Base-by-base conservation (phyloP, 2,113 vertebrate species). In the Saccopteryx leptura region DNA sequence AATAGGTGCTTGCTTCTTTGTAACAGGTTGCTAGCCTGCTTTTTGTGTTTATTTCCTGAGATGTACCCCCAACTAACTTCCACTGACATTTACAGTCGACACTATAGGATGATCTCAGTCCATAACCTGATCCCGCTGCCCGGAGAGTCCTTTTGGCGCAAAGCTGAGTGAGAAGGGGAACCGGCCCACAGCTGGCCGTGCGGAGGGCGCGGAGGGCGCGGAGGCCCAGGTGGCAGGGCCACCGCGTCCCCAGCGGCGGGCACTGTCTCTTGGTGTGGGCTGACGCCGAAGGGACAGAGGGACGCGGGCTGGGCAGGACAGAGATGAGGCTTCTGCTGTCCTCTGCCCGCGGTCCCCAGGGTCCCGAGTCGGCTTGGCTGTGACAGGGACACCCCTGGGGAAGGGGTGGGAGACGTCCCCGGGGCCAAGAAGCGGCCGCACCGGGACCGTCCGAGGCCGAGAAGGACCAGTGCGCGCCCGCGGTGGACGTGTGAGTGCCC, bases 1-100 rank as follows among this genome's bases (percentile, higher is more conserved):
- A 26, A 10, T 2, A 5, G 1, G 1, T 5, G 23, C 56, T 75
- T 17, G 50, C n/a, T 54, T 4, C 48, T 80, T 54, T 1, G 0
- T 8, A 5, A 90, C 31, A 21, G 6, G 48, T 28, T 11, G 56
- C 23, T 1, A 33, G 66, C 13, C 31, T 7, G 12, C 39, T 19
- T 9, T 24, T 7, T 4, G 19, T 1, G 23, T 28, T 31, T 75
- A 13, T 56, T 61, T 54, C 11, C 60, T 2, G 83, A 88, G 14
- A 58, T 14, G 24, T 5, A 18, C 7, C 23, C 24, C 15, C 63
- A 74, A 68, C 28, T 31, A 78, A 50, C 50, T 50, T 21, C 52
- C 33, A 13, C 15, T 60, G 52, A 9, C 50, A 50, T 28, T 87
- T 88, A 48, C 39, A 39, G 39, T 39, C 39, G 39, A 39, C 39